Evolutionary conservation across 2,797 vertebrate species (phyloP).

Genomic region (Chiloscyllium punctatum): DNA sequence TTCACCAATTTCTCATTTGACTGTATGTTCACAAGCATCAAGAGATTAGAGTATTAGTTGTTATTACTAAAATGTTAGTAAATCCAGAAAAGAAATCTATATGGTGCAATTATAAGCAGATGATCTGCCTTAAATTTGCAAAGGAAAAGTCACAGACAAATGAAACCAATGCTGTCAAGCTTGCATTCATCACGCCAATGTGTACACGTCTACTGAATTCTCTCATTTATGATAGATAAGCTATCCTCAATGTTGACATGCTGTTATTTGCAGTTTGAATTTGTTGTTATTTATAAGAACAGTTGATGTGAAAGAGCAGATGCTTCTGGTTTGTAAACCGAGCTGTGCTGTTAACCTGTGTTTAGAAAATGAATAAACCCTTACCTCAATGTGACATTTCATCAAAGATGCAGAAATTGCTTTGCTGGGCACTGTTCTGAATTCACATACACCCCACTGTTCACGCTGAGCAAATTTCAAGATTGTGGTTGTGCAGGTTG

Average conservation of each 20-base stretch:
- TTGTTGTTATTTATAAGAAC: background rate
- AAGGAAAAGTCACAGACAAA: background rate
- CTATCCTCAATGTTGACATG: background rate
- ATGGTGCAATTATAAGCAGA: background rate
- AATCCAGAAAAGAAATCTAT: background rate
- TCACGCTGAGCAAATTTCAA: background rate
- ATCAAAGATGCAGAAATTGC: conserved; percentile 9
- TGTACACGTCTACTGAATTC: background rate
- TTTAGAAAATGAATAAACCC: background rate
- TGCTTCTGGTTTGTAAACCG: background rate
- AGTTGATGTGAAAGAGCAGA: background rate
- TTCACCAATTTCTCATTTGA: background rate
- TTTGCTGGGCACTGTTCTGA: background rate
- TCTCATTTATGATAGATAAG: background rate
- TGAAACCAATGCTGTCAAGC: background rate
- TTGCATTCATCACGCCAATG: background rate
- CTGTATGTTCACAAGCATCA: background rate
- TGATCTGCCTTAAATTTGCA: background rate
- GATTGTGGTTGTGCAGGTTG: conserved; percentile 8
- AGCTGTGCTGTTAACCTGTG: background rate
- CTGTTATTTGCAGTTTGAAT: background rate
- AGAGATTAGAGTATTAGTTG: background rate
- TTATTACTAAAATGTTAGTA: background rate
- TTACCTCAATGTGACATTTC: background rate
- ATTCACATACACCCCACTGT: background rate